These are phyloP conservation scores for Diachasmimorpha longicaudata DNA, from an alignment of 1,140 invertebrate species.

Conservation along the genomic window DNA sequence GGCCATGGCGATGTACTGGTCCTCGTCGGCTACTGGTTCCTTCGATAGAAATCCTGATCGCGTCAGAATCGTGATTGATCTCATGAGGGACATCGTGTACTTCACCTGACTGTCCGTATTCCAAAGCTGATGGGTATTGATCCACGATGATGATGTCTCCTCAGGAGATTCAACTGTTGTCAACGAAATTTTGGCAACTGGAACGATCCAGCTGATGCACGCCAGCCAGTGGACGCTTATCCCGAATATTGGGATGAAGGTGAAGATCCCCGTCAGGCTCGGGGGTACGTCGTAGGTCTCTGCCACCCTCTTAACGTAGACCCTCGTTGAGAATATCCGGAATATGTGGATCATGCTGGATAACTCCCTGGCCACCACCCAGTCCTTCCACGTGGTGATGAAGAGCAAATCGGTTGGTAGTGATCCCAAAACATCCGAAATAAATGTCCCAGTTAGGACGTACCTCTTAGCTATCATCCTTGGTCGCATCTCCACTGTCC, in stretches of 20 bases:
- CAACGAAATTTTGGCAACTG: slow-evolving; percentile 36
- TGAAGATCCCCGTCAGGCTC: slow-evolving; percentile 36
- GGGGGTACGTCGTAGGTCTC: slow-evolving; percentile 29
- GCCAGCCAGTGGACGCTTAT: slow-evolving; percentile 52
- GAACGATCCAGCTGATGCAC: slow-evolving; percentile 52
- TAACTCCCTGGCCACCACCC: slow-evolving; percentile 37
- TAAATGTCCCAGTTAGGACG: slow-evolving; percentile 39
- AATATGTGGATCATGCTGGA: slow-evolving; percentile 43
- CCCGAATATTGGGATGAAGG: slow-evolving; percentile 40
- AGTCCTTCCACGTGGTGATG: slow-evolving; percentile 26
- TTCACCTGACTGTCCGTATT: not conserved
- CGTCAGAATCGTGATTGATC: slow-evolving; percentile 43
- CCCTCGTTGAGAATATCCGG: slow-evolving; percentile 42
- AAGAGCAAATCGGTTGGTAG: slow-evolving; percentile 50
- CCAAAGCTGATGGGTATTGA: slow-evolving; percentile 42
- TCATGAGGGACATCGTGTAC: slow-evolving; percentile 39
- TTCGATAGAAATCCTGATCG: slow-evolving; percentile 40
- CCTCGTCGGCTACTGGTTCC: slow-evolving; percentile 36
- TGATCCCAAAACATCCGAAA: slow-evolving; percentile 47
- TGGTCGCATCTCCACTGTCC: slow-evolving; percentile 40
- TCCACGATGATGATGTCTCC: slow-evolving; percentile 44
- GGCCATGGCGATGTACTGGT: slow-evolving; percentile 40
- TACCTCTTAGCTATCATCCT: slow-evolving; percentile 42
- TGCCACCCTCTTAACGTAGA: slow-evolving; percentile 39
- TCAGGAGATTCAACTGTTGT: not conserved